Conservation (phyloP, 1,140 invertebrate species). For the Mycetomoellerius zeteki region DNA sequence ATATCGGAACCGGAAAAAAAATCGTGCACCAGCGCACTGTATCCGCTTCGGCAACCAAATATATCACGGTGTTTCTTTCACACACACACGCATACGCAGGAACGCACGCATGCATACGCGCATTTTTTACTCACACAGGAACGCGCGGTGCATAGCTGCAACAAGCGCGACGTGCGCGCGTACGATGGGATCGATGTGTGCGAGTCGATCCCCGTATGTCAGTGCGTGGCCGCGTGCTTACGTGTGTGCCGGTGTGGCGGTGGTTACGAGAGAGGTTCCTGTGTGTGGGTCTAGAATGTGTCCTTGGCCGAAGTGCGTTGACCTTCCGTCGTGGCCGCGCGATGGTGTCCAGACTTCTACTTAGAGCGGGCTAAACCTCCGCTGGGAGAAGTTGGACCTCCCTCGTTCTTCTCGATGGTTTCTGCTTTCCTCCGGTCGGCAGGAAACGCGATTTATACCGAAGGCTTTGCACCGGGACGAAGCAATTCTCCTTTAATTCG, state of each 20-base stretch:
- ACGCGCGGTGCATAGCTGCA: constrained; percentile 60
- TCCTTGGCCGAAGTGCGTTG: constrained; percentile 83
- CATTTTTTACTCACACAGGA: neutral
- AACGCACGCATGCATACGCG: neutral
- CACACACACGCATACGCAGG: neutral
- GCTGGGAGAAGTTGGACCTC: constrained; percentile 66
- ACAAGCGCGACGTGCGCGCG: constrained; percentile 19
- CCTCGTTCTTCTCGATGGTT: constrained; percentile 47
- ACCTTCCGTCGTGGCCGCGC: constrained; percentile 77
- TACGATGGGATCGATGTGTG: neutral
- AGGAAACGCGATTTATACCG: constrained; percentile 32
- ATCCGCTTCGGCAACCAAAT: constrained; percentile 51
- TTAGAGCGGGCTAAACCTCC: constrained; percentile 77
- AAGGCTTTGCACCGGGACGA: constrained; percentile 1
- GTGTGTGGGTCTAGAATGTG: constrained; percentile 81
- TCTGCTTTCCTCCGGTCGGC: constrained; percentile 27
- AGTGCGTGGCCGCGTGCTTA: neutral
- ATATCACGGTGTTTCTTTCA: constrained; percentile 31
- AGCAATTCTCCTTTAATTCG: constrained; percentile 17
- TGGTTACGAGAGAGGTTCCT: constrained; percentile 68
- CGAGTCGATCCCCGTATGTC: neutral
- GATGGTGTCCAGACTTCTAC: constrained; percentile 75
- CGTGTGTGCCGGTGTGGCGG: constrained; percentile 46
- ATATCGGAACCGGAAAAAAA: constrained; percentile 43
- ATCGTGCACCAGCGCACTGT: neutral